Percentiles rank a stretch among this genome's conserved stretches.
Evolutionary conservation across 2,113 vertebrate genomes (phyloP).

Genomic region (Orthochromis indermauri): DNA sequence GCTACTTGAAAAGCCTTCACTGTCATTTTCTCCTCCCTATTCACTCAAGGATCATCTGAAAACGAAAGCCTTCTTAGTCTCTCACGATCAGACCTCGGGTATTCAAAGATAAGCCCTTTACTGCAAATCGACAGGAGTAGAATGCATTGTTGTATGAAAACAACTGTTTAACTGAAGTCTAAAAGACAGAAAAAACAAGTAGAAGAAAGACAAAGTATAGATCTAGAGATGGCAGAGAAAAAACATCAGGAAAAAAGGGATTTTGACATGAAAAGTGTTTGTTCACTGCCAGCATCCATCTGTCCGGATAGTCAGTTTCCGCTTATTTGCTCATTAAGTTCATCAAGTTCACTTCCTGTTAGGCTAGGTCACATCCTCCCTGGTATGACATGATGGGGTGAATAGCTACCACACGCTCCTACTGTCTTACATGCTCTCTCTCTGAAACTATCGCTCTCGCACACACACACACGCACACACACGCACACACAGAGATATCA

Average conservation of each 20-base stretch:
- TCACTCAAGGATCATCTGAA: neutral
- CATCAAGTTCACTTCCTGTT: slow-evolving; percentile 39
- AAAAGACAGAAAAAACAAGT: neutral
- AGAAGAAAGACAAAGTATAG: neutral
- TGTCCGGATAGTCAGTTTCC: neutral
- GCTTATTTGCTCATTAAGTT: neutral
- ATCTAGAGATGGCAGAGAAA: neutral
- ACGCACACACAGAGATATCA: neutral
- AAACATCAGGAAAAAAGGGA: neutral
- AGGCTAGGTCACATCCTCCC: slow-evolving; percentile 24
- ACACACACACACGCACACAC: neutral
- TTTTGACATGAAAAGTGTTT: neutral
- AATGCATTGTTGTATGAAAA: neutral
- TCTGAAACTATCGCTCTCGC: neutral
- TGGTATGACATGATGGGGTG: slow-evolving; percentile 3
- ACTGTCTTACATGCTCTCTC: neutral
- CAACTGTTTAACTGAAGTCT: neutral
- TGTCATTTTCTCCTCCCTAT: slow-evolving; percentile 4
- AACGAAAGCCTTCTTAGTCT: neutral
- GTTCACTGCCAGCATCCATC: neutral
- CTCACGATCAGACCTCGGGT: neutral
- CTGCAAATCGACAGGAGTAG: neutral
- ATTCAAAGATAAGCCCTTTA: neutral
- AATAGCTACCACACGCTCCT: neutral
- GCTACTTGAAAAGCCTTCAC: slow-evolving; percentile 6